phyloP scores from a whole-genome alignment of 2,797 vertebrate genomes.

The Micromesistius poutassou region DNA sequence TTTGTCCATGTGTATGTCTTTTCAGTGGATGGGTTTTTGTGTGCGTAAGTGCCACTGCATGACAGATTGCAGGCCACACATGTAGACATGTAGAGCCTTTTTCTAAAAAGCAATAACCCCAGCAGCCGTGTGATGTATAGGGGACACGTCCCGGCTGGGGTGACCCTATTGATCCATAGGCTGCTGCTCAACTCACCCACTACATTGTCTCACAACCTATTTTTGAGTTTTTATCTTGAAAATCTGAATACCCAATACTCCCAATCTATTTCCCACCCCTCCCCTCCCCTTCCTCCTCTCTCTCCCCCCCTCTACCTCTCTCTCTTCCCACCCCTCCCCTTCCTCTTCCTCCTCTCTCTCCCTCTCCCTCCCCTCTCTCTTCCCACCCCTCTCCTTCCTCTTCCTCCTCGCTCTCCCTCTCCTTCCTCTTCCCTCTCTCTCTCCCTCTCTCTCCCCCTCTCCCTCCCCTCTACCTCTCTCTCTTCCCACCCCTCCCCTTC shows the following conservation, averaged over 20 bases:
- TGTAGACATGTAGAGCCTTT: constrained; percentile 43
- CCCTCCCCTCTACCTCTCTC: neutral
- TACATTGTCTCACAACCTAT: no score
- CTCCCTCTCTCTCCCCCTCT: neutral
- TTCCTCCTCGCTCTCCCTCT: no score
- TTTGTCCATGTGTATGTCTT: constrained; percentile 17
- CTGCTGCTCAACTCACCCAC: neutral
- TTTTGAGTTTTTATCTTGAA: neutral
- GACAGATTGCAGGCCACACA: constrained; percentile 49
- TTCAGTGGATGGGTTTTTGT: constrained; percentile 46
- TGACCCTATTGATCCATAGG: neutral
- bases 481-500: no score
- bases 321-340: no score
- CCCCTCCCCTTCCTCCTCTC: neutral
- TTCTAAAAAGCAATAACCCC: constrained; percentile 57
- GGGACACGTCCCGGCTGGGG: no score
- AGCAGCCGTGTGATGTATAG: neutral
- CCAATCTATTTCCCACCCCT: neutral
- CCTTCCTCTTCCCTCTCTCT: no score
- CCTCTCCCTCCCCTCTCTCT: no score
- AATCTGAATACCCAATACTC: neutral
- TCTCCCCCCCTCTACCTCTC: neutral
- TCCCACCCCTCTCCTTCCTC: no score
- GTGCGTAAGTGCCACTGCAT: constrained; percentile 42
- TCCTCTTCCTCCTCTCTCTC: no score